Evolutionary conservation across 2,888 invertebrate genomes (phyloP).

Genomic region (Aphidius colemani): DNA sequence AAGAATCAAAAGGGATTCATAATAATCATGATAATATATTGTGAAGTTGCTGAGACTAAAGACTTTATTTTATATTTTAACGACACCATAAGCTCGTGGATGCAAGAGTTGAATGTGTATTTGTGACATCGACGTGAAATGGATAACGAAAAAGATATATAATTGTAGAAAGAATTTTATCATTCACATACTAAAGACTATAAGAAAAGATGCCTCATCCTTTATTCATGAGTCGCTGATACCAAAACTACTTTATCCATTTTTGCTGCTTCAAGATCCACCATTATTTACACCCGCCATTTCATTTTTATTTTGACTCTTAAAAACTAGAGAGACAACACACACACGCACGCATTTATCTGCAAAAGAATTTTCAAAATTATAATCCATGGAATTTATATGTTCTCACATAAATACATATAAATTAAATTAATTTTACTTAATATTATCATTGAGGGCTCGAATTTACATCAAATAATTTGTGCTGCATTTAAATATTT

Average conservation of each 20-base stretch:
- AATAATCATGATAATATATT: constrained; percentile 18
- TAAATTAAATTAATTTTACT: too few species aligned
- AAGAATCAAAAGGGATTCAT: too few species aligned
- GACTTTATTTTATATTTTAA: constrained; percentile 53
- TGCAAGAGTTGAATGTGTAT: neutral
- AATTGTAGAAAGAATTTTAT: constrained; percentile 40
- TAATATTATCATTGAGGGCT: too few species aligned
- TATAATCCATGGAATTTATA: too few species aligned
- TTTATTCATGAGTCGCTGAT: constrained; percentile 49
- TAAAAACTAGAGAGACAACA: neutral
- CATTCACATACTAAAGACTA: constrained; percentile 39
- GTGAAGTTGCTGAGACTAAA: neutral
- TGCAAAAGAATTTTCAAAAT: too few species aligned
- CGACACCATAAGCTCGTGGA: constrained; percentile 39
- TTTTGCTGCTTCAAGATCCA: neutral
- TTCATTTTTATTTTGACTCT: constrained; percentile 8
- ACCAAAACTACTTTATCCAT: constrained; percentile 21
- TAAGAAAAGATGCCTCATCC: constrained; percentile 47
- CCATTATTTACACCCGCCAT: neutral
- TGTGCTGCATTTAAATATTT: too few species aligned
- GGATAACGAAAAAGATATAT: constrained; percentile 33
- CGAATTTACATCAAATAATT: too few species aligned
- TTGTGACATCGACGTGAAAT: neutral
- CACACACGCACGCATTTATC: too few species aligned
- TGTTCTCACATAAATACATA: too few species aligned